Base-by-base conservation (phyloP, 2,113 vertebrate genomes). In the Morone saxatilis region DNA sequence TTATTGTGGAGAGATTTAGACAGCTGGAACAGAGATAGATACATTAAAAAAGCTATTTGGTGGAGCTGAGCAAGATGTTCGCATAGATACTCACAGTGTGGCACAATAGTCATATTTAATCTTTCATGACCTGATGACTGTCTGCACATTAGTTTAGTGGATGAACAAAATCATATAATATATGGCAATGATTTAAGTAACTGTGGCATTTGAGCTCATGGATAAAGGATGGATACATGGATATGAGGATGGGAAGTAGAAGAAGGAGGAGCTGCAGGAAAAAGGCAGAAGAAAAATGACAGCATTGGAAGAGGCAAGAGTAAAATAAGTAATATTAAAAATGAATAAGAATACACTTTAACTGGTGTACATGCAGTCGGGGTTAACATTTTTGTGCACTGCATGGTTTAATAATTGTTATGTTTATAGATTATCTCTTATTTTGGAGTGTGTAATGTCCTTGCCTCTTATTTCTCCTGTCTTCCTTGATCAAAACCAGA, bases 251-350 rank as follows among this genome's bases (percentile, higher is more conserved):
- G 4, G 22, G 63, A 57, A 67, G 4, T 40, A 22, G 50, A 63
- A 12, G 22, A 67, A 14, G 47, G n/a, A 57, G 45, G n/a, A 57
- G 45, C 19, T 53, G 43, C 72, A 3, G 13, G 14, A 25, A 61
- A 59, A 50, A 63, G 19, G 3, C 19, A 22, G 22, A 62, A 62
- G 25, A 7, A 50, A 67, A 57, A 48, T 78, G 47, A 36, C 51
- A 74, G 80, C 25, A 66, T 1, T 74, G 7, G 12, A 80, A 74
- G 43, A 74, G 67, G 40, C 47, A 63, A 17, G 22, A 56, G 31
- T 80, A 79, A 56, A 83, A 75, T 71, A 56, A 83, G 51, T 0
- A 72, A 36, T 36, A 59, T 51, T 40, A 17, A 72, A 72, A 10
- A 47, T 36, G 9, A 2, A 80, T 66, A 41, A 53, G 47, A 53